These are phyloP conservation scores for Minunthozetes semirufus DNA, from an alignment of 2,888 invertebrate species.

Conservation along the genomic window DNA sequence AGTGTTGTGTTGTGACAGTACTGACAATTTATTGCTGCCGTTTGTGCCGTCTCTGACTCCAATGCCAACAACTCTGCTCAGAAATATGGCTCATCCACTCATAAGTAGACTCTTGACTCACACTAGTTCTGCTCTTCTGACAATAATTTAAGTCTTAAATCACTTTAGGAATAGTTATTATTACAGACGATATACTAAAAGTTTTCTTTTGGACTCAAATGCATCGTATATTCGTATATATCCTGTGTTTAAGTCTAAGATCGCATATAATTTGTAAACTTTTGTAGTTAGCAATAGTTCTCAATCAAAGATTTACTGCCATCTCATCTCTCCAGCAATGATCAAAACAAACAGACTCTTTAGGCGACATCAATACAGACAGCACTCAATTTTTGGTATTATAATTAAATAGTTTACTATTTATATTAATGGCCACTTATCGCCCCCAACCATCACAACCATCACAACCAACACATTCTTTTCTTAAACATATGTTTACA, in stretches of 20 bases:
- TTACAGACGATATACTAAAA: neutral
- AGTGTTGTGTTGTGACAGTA: neutral
- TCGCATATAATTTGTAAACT: conserved; percentile 25
- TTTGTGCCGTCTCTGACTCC: neutral
- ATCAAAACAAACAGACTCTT: conserved; percentile 28
- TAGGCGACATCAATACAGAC: neutral
- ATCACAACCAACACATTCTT: conserved; percentile 12
- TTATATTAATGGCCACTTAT: conserved; percentile 28
- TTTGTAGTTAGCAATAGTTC: conserved; percentile 15
- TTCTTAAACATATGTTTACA: neutral
- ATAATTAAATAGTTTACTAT: conserved; percentile 27
- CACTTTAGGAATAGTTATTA: conserved; percentile 3
- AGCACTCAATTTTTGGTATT: neutral
- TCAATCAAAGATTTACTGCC: conserved; percentile 26
- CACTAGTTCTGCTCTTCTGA: neutral
- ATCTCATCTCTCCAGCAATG: conserved; percentile 14
- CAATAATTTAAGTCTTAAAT: conserved; percentile 26
- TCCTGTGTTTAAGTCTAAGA: neutral
- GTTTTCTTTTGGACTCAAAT: neutral
- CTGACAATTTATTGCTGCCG: conserved; percentile 24
- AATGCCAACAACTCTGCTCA: conserved; percentile 7
- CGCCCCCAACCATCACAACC: neutral
- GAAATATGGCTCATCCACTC: neutral
- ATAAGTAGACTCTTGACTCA: neutral
- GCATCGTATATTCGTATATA: neutral